Evolutionary conservation across 1,140 invertebrate species (phyloP), one percentile per base, ranked within the genome.

Genomic region (Varroa destructor): DNA sequence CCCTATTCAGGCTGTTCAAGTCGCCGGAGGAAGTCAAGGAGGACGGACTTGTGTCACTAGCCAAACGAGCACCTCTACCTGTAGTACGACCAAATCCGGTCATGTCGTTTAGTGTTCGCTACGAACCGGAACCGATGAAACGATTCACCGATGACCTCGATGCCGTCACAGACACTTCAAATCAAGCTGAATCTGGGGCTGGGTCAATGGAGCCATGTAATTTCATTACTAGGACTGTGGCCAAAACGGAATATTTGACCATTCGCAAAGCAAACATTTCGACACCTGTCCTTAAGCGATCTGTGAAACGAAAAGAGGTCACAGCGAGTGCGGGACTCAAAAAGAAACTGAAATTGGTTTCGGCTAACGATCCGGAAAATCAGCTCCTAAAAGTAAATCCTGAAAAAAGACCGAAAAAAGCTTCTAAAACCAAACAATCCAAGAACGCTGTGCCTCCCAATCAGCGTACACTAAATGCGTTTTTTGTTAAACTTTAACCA

Each of bases 331-430:
- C 40, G 40, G 37, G n/a, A 37, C 37, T 46, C 12, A 67, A 67
- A 37, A 67, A 67, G 46, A 40, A 46, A 5, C 61, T 67, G 1
- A 67, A 67, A 8, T 37, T 67, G 40, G 61, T 40, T 1, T 43
- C 40, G 40, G 61, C 61, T 67, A 12, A 43, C 61, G 61, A 67
- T 40, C 61, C 10, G 3, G 61, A 67, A 40, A 67, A 67, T 37
- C 61, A 67, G 57, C 61, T 40, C 10, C 61, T 8, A 37, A 67
- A 67, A 67, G 61, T 40, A n/a, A 67, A 67, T 12, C 61, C 61
- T 4, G 10, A 67, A 46, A n/a, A 67, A 8, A 67, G 40, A 46
- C 4, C 14, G 12, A 67, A 36, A 12, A 46, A 25, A 67, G 10
- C 37, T 3, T 36, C 2, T 8, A 51, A 51, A 8, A 8, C 4